Conservation (phyloP, 2,113 vertebrate genomes). For the Epinephelus cyanopodus region DNA sequence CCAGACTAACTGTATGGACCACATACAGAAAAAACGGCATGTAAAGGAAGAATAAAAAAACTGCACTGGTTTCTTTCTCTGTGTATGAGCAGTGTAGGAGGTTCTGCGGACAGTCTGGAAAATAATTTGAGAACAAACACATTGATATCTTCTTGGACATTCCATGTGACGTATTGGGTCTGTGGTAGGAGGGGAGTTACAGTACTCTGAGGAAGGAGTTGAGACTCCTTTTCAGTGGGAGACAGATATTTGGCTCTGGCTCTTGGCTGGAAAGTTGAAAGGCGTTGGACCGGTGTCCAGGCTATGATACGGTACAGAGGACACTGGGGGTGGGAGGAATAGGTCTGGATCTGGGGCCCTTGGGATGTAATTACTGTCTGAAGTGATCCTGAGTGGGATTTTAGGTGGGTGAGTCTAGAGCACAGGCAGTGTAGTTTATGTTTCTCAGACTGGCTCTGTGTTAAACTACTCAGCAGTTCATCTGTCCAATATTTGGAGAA, state of each 20-base stretch:
- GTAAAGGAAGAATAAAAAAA: slow-evolving; percentile 1
- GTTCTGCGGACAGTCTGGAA: slow-evolving; percentile 28
- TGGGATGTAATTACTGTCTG: slow-evolving; percentile 46
- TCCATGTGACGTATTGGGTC: slow-evolving; percentile 1
- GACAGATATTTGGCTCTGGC: slow-evolving; percentile 24
- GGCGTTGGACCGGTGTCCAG: slow-evolving; percentile 11
- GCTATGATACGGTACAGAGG: not conserved
- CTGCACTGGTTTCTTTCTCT: not conserved
- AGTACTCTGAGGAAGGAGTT: slow-evolving; percentile 19
- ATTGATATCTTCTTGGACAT: slow-evolving; percentile 9
- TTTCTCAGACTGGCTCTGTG: slow-evolving; percentile 34
- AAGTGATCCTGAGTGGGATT: slow-evolving; percentile 50
- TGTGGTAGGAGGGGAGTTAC: slow-evolving; percentile 12
- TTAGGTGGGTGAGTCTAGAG: slow-evolving; percentile 41
- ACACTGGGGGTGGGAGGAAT: slow-evolving; percentile 9
- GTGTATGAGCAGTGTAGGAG: not conserved
- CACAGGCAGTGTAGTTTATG: not conserved
- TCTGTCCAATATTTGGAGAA: not conserved
- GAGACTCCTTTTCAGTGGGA: slow-evolving; percentile 25
- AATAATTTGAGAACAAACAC: slow-evolving; percentile 11
- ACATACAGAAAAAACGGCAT: not conserved
- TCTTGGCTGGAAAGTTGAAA: slow-evolving; percentile 24
- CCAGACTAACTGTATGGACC: not conserved
- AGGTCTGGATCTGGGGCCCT: slow-evolving; percentile 30
- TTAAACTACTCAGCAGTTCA: slow-evolving; percentile 23